Percentiles rank a stretch among this genome's conserved stretches.
Evolutionary conservation across 2,888 invertebrate species (phyloP).

Genomic region (Coelopa pilipes): DNA sequence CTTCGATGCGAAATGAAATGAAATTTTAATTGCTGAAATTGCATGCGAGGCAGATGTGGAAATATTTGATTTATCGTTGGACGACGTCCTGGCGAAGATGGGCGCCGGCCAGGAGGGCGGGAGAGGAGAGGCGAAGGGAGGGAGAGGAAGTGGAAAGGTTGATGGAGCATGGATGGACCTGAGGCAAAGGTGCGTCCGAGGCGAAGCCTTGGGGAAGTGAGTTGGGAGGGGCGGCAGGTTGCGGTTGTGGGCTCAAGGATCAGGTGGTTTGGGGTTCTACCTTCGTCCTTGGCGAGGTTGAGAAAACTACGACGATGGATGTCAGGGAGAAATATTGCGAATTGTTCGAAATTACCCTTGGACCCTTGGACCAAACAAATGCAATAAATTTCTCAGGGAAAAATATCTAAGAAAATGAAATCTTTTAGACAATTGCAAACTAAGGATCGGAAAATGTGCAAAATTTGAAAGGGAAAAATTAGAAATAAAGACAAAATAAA

Average conservation of each 20-base stretch:
- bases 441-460: not conserved
- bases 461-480: not conserved
- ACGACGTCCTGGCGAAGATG: not conserved
- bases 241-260: too few relatives aligned
- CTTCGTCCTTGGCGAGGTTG: too few relatives aligned
- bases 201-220: too few relatives aligned
- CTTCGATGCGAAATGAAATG: slow-evolving; percentile 25
- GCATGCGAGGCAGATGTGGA: slow-evolving; percentile 1
- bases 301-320: too few relatives aligned
- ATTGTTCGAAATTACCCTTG: not conserved
- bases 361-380: not conserved
- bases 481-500: not conserved
- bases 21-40: slow-evolving; percentile 30
- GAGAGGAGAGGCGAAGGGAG: too few relatives aligned
- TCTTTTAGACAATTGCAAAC: not conserved
- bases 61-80: slow-evolving; percentile 17
- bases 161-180: too few relatives aligned
- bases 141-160: too few relatives aligned
- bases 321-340: too few relatives aligned
- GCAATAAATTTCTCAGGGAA: not conserved
- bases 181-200: too few relatives aligned
- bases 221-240: too few relatives aligned
- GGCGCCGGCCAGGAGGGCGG: too few relatives aligned
- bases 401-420: not conserved
- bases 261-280: too few relatives aligned